Conservation (phyloP, 2,113 vertebrate species). For the Siniperca knerii region DNA sequence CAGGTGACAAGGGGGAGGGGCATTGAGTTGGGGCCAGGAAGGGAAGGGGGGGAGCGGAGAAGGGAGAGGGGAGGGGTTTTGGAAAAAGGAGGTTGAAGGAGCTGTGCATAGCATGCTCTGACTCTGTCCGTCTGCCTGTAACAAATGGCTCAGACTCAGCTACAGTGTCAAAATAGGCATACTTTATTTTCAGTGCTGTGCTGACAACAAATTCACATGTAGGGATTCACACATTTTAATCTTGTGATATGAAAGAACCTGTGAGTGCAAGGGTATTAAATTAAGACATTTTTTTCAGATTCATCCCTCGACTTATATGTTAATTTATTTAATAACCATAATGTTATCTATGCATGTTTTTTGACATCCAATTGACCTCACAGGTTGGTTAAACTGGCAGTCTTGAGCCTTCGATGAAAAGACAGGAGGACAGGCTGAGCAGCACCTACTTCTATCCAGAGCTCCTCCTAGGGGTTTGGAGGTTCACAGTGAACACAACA, state of each 20-base stretch:
- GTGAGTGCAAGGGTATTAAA: constrained; percentile 39
- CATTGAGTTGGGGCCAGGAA: constrained; percentile 26
- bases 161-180: neutral
- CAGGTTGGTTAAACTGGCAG: constrained; percentile 23
- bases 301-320: neutral
- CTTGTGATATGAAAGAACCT: constrained; percentile 25
- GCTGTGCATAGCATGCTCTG: constrained; percentile 63
- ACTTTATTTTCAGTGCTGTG: neutral
- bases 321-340: neutral
- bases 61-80: neutral
- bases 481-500: constrained; percentile 77
- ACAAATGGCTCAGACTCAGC: constrained; percentile 5
- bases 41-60: constrained; percentile 12
- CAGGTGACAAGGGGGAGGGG: constrained; percentile 60
- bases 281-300: neutral
- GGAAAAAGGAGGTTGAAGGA: constrained; percentile 48
- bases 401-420: neutral
- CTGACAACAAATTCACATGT: neutral
- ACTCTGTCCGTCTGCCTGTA: constrained; percentile 36
- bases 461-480: constrained; percentile 80
- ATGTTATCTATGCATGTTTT: neutral
- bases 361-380: constrained; percentile 30
- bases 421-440: constrained; percentile 43
- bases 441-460: constrained; percentile 59
- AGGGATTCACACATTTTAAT: neutral